Base-by-base conservation (phyloP, 1,140 invertebrate species). In the Saccostrea glomerata region DNA sequence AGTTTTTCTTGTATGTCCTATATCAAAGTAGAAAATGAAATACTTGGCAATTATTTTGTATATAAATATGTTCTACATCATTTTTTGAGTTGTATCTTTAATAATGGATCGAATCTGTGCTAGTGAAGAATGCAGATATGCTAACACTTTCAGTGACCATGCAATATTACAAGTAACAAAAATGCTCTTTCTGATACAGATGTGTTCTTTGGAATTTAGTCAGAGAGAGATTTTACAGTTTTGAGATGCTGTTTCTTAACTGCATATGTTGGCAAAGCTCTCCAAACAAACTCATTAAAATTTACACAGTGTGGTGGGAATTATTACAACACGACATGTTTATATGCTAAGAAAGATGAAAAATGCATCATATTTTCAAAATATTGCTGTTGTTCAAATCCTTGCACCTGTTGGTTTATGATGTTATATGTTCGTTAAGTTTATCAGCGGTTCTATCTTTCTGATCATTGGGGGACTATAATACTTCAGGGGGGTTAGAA, bases 291-390 rank as follows among this genome's bases (percentile, higher is more conserved):
- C 70, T 77, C 70, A 77, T 77, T 77, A 77, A 77, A 77, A 30
- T 30, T 77, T 77, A 36, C 70, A 36, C 30, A 25, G 25, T 77
- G 70, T 77, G 70, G 70, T 77, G 70, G 70, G 70, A 77, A 77
- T 77, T 77, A 77, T 77, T 77, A 25, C 70, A 77, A 77, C 70
- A 30, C 70, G 25, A 77, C 70, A 77, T 77, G 70, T 77, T 40
- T 77, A 30, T 77, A 30, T 25, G 70, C 70, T 77, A 25, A 40
- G 25, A 77, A 30, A 77, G 70, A 77, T 77, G 70, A 77, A 77
- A 77, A 36, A 77, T 77, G 70, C 70, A 77, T 77, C 70, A 77
- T 77, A 77, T 77, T 77, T 77, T 77, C 70, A 77, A 77, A 77
- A 77, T 77, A 77, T 77, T 77, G 70, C 70, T 77, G 70, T 77